Conservation (phyloP, 2,113 vertebrate genomes). For the Clarias macrocephalus region DNA sequence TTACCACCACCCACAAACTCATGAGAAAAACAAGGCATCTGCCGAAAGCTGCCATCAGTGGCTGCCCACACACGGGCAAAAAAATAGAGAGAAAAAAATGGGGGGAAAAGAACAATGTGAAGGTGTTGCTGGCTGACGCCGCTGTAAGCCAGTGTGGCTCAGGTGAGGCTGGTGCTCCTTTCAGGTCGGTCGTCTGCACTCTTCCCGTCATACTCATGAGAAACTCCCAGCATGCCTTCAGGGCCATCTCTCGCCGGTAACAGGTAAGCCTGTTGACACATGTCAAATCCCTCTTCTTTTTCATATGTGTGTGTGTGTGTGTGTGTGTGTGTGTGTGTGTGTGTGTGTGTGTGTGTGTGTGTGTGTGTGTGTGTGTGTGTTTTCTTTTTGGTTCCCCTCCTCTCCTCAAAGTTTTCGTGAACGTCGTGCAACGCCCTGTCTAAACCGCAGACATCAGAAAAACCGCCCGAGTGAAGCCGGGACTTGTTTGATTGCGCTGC, state of each 20-base stretch:
- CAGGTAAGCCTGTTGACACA: slow-evolving; percentile 80
- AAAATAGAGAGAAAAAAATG: not conserved
- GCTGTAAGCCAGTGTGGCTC: slow-evolving; percentile 76
- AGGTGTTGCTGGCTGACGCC: slow-evolving; percentile 69
- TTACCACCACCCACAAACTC: slow-evolving; percentile 55
- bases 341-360: slow-evolving; percentile 16
- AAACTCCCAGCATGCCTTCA: slow-evolving; percentile 74
- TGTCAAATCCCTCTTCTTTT: slow-evolving; percentile 76
- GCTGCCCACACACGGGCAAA: slow-evolving; percentile 38
- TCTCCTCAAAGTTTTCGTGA: slow-evolving; percentile 56
- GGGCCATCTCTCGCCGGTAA: slow-evolving; percentile 72
- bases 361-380: not conserved
- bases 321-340: not conserved
- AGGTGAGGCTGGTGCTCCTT: slow-evolving; percentile 73
- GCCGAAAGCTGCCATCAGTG: slow-evolving; percentile 33
- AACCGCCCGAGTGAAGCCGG: slow-evolving; percentile 67
- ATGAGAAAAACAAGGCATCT: slow-evolving; percentile 52
- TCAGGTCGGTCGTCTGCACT: slow-evolving; percentile 71
- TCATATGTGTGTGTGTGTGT: slow-evolving; percentile 13
- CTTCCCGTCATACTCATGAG: slow-evolving; percentile 75
- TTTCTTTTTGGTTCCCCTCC: slow-evolving; percentile 37
- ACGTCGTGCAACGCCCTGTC: slow-evolving; percentile 75
- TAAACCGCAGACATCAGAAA: slow-evolving; percentile 78
- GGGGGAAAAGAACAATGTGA: slow-evolving; percentile 62
- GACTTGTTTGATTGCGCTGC: slow-evolving; percentile 72